Evolutionary conservation across 2,888 invertebrate genomes (phyloP), one percentile per base, ranked within the genome.

Genomic region (Axea sp.): DNA sequence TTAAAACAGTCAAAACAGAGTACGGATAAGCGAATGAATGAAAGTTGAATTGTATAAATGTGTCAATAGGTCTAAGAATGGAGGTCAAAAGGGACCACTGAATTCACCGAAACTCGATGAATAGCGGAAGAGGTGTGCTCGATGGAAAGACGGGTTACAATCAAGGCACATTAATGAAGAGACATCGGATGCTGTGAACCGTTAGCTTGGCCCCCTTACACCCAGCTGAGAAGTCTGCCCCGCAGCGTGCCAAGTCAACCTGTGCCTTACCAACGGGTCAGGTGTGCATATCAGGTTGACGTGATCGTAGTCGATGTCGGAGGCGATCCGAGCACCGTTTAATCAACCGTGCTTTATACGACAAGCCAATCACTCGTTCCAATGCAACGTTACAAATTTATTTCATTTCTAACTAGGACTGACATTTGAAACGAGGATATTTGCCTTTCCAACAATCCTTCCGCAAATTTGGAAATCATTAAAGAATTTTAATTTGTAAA

Each of bases 201-300:
- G 84, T 85, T 85, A 85, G 78, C 77, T 85, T 84, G 84, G 82
- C 85, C 84, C 82, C 81, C 83, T 84, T 83, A 85, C 85, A 85
- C 81, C 84, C 79, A 83, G 83, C 77, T 77, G 75, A 67, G 72
- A 31, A 69, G 73, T 72, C 67, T 68, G 74, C 57, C 68, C 59
- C 53, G 57, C 43, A 45, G 53, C 60, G 14, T 45, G 37, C 31
- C 69, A 5, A 12, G 49, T 28, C 43, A 79, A 76, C 76, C 77
- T 78, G 76, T 78, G 75, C 69, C 72, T 74, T 78, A 77, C 75
- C 77, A 69, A 73, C 57, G 73, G 78, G 78, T 79, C 79, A 81
- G 79, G 78, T 79, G 81, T 39, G 19, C 12, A 14, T 51, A 68
- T 59, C 59, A 45, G 45, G 22, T 45, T 53, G 37, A 6, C 11